Conservation (phyloP, 2,888 invertebrate genomes). For the Callyntrura sp. region DNA sequence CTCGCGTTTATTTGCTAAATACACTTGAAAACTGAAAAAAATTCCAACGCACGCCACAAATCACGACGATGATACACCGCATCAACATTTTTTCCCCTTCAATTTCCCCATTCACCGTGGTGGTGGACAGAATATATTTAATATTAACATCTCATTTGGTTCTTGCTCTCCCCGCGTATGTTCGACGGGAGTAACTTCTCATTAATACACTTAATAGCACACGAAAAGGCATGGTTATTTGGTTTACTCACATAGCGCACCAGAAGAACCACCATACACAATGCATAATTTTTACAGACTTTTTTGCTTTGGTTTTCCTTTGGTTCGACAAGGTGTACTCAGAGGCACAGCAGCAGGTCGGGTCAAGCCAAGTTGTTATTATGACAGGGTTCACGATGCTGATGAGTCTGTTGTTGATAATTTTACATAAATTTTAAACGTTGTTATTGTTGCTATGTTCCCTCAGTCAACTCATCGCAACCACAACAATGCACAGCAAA, state of each 20-base stretch:
- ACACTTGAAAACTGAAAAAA: slow-evolving; percentile 44
- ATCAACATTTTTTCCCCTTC: not conserved
- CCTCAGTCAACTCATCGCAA: not conserved
- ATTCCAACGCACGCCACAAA: slow-evolving; percentile 55
- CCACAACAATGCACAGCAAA: not conserved
- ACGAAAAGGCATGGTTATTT: slow-evolving; percentile 54
- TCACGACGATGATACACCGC: slow-evolving; percentile 37
- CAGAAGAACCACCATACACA: not conserved
- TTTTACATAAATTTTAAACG: slow-evolving; percentile 60
- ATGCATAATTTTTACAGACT: slow-evolving; percentile 61
- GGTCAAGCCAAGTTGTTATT: slow-evolving; percentile 71
- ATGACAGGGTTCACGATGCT: slow-evolving; percentile 64
- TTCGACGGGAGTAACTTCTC: slow-evolving; percentile 45
- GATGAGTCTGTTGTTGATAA: slow-evolving; percentile 62
- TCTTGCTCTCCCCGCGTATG: not conserved
- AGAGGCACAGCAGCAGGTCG: slow-evolving; percentile 69
- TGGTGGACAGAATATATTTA: not conserved
- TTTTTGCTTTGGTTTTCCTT: slow-evolving; percentile 43
- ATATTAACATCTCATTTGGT: slow-evolving; percentile 53
- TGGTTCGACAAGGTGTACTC: slow-evolving; percentile 48
- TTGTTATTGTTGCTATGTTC: not conserved
- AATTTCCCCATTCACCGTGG: slow-evolving; percentile 31
- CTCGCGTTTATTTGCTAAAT: slow-evolving; percentile 35
- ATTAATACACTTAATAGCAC: slow-evolving; percentile 61
- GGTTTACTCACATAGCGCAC: slow-evolving; percentile 55